Evolutionary conservation across 2,797 vertebrate genomes (phyloP).

Genomic region (Merluccius polli): DNA sequence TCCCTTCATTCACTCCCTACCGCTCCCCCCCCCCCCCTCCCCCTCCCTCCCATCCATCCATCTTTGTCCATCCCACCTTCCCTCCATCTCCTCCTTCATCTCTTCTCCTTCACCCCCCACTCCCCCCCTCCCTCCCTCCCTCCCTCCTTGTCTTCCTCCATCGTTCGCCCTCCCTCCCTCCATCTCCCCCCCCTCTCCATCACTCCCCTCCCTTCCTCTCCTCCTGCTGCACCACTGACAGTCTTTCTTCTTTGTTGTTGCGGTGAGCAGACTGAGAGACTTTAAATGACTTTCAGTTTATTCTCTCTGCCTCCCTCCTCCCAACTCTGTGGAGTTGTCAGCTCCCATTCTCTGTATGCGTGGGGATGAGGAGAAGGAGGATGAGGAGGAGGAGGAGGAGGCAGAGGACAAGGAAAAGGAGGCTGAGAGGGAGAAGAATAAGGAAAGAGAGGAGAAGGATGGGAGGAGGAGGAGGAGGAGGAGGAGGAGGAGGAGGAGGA

Average conservation of each 20-base stretch:
- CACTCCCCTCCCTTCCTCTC: slow-evolving; percentile 16
- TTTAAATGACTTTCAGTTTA: slow-evolving; percentile 54
- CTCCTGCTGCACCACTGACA: slow-evolving; percentile 56
- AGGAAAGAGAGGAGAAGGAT: neutral
- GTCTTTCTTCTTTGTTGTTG: slow-evolving; percentile 45
- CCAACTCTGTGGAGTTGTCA: slow-evolving; percentile 61
- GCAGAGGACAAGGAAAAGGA: neutral
- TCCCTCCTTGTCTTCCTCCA: slow-evolving; percentile 15
- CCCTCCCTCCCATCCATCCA: too few relatives aligned
- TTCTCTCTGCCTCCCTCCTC: slow-evolving; percentile 4
- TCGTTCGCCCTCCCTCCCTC: neutral
- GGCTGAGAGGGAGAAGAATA: neutral
- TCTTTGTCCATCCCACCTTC: too few relatives aligned
- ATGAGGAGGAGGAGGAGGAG: slow-evolving; percentile 18
- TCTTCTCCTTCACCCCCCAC: slow-evolving; percentile 38
- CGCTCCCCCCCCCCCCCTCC: too few relatives aligned
- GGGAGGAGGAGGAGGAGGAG: neutral
- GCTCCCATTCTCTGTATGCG: slow-evolving; percentile 53
- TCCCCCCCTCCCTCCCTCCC: slow-evolving; percentile 24
- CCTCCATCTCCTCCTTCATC: too few relatives aligned
- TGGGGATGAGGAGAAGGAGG: slow-evolving; percentile 30
- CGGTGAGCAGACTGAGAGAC: slow-evolving; percentile 47
- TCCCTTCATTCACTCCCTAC: too few relatives aligned
- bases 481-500: neutral
- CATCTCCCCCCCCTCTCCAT: slow-evolving; percentile 17